These are phyloP conservation scores for Microtus ochrogaster DNA, from an alignment of 2,113 vertebrate species.

Conservation along the genomic window DNA sequence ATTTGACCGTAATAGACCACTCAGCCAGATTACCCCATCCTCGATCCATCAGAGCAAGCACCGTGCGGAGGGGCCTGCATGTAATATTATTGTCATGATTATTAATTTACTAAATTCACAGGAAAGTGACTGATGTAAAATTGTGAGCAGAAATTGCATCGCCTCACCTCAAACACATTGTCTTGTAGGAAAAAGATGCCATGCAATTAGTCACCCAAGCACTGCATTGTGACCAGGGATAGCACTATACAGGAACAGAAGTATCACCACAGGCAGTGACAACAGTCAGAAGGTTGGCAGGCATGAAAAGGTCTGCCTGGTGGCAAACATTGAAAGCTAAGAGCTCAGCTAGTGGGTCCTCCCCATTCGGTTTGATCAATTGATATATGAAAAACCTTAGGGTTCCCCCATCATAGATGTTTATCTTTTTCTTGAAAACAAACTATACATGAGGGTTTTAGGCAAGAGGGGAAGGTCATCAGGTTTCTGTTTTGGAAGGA, in stretches of 20 bases:
- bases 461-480: background rate
- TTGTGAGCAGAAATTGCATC: conserved; percentile 2
- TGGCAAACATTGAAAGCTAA: background rate
- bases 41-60: background rate
- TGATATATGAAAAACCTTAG: background rate
- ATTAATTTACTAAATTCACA: background rate
- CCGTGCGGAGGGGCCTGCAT: background rate
- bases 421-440: background rate
- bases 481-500: background rate
- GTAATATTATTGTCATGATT: background rate
- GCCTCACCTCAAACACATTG: background rate
- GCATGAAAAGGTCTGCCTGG: background rate
- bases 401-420: background rate
- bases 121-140: background rate
- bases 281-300: background rate
- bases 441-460: background rate
- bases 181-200: background rate
- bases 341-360: background rate
- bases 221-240: background rate
- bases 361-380: background rate
- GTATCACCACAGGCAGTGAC: fast-evolving
- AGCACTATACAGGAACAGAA: no score
- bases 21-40: background rate
- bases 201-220: background rate
- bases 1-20: background rate